Conservation (phyloP, 2,797 vertebrate species). For the Clamator glandarius region DNA sequence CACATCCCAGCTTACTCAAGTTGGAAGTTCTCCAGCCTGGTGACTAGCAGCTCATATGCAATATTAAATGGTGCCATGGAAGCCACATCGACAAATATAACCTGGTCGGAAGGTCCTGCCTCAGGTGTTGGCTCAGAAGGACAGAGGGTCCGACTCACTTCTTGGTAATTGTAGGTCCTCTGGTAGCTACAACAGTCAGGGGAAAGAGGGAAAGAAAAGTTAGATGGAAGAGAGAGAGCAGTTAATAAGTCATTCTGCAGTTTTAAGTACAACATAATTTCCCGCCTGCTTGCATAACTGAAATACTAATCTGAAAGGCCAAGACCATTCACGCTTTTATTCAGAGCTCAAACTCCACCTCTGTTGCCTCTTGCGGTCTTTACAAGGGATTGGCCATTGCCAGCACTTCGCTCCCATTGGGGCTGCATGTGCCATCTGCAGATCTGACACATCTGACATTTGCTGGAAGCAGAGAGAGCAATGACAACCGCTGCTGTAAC, state of each 20-base stretch:
- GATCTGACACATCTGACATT: background rate
- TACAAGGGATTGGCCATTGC: background rate
- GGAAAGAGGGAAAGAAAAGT: background rate
- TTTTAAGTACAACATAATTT: background rate
- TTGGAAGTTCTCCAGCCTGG: slow-evolving; percentile 78
- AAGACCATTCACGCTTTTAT: background rate
- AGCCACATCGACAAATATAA: slow-evolving; percentile 80
- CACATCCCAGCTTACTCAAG: slow-evolving; percentile 75
- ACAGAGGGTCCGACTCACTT: slow-evolving; percentile 84
- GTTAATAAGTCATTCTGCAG: background rate
- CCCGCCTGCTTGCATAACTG: background rate
- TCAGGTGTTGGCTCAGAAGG: slow-evolving; percentile 75
- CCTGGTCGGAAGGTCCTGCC: slow-evolving; percentile 70
- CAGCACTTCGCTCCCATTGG: background rate
- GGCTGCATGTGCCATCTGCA: background rate
- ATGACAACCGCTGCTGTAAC: background rate
- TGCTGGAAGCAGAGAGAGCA: background rate
- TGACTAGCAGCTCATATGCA: slow-evolving; percentile 78
- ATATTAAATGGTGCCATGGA: slow-evolving; percentile 81
- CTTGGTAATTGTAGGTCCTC: slow-evolving; percentile 81
- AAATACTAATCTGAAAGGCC: background rate
- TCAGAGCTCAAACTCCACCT: background rate
- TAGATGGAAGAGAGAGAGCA: background rate
- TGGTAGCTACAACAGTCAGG: slow-evolving; percentile 71
- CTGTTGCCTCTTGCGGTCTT: background rate